Conservation (phyloP, 2,797 vertebrate species). For the Trematocara caparti region DNA sequence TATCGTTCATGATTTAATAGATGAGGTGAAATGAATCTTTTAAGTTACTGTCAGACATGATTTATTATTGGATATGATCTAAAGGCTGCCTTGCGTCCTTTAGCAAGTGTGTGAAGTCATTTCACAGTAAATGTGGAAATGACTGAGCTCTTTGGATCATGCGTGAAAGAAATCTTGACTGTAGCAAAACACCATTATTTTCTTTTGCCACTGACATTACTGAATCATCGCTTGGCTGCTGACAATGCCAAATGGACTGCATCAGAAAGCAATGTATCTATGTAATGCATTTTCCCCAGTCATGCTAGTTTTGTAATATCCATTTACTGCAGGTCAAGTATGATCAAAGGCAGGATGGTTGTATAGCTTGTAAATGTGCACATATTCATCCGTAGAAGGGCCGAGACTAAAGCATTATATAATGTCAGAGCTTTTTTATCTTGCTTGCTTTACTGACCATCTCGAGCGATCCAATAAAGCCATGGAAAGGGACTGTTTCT, state of each 20-base stretch:
- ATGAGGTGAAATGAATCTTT: slow-evolving; percentile 56
- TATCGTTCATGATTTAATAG: slow-evolving; percentile 53
- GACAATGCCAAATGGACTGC: neutral
- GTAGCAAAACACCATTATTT: neutral
- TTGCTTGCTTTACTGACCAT: neutral
- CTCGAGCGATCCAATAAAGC: slow-evolving; percentile 4
- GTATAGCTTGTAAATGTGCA: neutral
- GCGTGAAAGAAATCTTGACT: neutral
- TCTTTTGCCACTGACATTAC: neutral
- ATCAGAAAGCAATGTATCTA: neutral
- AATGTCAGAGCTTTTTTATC: neutral
- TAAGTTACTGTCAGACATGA: slow-evolving; percentile 47
- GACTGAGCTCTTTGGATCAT: neutral
- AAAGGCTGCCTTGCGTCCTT: neutral
- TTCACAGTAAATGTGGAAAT: neutral
- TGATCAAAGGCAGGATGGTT: neutral
- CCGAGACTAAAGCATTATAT: neutral
- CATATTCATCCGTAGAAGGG: neutral
- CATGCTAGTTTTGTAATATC: neutral
- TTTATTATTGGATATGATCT: slow-evolving; percentile 20
- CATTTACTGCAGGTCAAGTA: neutral
- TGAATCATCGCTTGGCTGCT: neutral
- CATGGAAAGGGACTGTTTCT: slow-evolving; percentile 5
- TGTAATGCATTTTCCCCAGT: neutral
- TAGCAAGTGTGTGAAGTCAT: neutral